phyloP scores from a whole-genome alignment of 1,140 invertebrate species.

The Lepidurus packardi region DNA sequence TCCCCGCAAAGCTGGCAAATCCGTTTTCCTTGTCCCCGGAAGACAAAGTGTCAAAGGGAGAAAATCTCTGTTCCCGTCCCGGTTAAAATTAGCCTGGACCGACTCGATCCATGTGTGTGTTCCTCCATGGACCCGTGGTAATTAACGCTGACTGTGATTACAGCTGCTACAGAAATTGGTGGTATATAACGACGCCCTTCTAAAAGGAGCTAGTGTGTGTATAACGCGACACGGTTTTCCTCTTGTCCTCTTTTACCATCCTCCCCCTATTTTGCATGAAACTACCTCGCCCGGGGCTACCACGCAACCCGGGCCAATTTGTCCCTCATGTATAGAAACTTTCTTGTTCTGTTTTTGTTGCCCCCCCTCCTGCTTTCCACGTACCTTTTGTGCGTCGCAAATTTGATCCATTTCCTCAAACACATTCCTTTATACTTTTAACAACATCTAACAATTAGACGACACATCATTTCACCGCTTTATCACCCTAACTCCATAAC shows the following conservation, averaged over 20 bases:
- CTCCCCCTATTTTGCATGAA: neutral
- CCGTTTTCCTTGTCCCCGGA: too few species aligned
- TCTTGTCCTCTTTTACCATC: neutral
- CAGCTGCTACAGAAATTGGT: conserved; percentile 9
- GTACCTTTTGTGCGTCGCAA: neutral
- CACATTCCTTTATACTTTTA: neutral
- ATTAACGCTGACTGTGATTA: conserved; percentile 15
- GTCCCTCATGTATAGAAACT: neutral
- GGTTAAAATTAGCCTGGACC: neutral
- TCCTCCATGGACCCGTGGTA: neutral
- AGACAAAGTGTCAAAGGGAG: neutral
- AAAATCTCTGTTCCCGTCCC: neutral
- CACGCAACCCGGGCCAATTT: neutral
- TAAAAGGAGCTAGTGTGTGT: conserved; percentile 9
- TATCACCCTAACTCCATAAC: too few species aligned
- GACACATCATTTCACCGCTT: too few species aligned
- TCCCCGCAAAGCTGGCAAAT: too few species aligned
- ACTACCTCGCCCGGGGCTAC: neutral
- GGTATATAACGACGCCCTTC: neutral
- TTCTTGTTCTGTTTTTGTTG: neutral
- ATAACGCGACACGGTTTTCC: neutral
- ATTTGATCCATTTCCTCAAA: neutral
- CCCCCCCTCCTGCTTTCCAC: neutral
- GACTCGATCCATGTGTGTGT: neutral
- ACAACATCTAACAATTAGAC: too few species aligned